These are phyloP conservation scores for Sorex araneus DNA, from an alignment of 2,113 vertebrate species.

Conservation along the genomic window DNA sequence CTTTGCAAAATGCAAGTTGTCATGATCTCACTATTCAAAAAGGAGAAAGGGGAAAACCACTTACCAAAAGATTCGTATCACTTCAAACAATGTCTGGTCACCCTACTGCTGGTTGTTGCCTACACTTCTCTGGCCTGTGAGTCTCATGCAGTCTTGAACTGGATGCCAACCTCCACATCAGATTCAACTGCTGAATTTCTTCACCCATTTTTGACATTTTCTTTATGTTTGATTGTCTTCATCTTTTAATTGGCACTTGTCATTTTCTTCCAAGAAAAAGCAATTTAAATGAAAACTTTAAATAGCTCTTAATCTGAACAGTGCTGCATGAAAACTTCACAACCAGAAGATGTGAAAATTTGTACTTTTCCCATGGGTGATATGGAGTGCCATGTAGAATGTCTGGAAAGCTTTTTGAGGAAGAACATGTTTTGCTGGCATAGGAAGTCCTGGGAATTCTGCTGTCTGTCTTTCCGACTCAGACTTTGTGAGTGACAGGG, in stretches of 20 bases:
- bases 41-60: background rate
- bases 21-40: constrained; percentile 77
- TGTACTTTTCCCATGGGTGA: constrained; percentile 56
- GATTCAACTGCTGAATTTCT: constrained; percentile 1
- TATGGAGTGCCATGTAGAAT: background rate
- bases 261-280: constrained; percentile 71
- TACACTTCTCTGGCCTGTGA: background rate
- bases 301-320: constrained; percentile 64
- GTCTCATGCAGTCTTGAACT: constrained; percentile 20
- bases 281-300: constrained; percentile 60
- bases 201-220: constrained; percentile 10
- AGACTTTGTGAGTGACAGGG: background rate
- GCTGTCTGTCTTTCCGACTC: background rate
- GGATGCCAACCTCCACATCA: constrained; percentile 48
- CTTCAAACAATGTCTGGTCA: constrained; percentile 12
- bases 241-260: constrained; percentile 44
- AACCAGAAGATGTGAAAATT: constrained; percentile 61
- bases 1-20: constrained; percentile 64
- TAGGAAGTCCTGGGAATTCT: constrained; percentile 50
- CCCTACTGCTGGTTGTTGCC: constrained; percentile 14
- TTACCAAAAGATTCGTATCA: constrained; percentile 69
- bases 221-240: constrained; percentile 61
- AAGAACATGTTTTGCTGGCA: constrained; percentile 8
- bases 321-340: constrained; percentile 56
- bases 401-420: constrained; percentile 16